Evolutionary conservation across 2,888 invertebrate species (phyloP), one percentile per base, ranked within the genome.

Genomic region (Melieria omissa): DNA sequence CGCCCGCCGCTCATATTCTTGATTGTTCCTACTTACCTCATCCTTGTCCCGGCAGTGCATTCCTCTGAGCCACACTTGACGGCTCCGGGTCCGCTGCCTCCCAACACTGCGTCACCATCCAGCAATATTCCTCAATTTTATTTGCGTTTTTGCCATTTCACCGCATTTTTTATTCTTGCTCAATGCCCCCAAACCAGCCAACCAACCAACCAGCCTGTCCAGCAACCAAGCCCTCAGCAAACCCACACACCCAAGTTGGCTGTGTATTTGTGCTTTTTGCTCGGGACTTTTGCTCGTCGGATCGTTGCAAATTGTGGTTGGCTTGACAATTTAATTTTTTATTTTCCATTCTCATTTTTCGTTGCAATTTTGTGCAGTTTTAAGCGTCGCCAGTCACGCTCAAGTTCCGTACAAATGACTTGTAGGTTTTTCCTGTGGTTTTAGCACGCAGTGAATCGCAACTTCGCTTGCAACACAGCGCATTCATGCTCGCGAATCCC

Each of bases 111-210:
- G 41, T 41, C 61, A 52, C 49, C 58, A 44, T 49, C 58, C 49
- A 54, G 42, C 42, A n/a, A 69, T 69, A 55, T 69, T 61, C 61
- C 55, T 67, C 60, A 69, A 55, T 62, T 69, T 69, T 69, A 69
- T 69, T 69, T 69, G 55, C 57, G 62, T 63, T 69, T 63, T 69
- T 69, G 62, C 14, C 52, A 52, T 52, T 52, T 62, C 69, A 47
- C 57, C 69, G 45, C 57, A n/a, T 55, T 44, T 6, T 44, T n/a
- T 46, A 29, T 16, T 54, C 16, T 54, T 55, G 45, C 16, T 45
- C 49, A 16, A 9, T 55, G 9, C 9, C 5, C 45, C n/a, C 45
- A 9, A 44, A 9, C 61, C 14, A 14, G 10, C 29, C 49, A 49
- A 16, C 16, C 12, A 49, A 16, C 16, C 12, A 49, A 29, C 55